phyloP scores from a whole-genome alignment of 2,113 vertebrate genomes.

The Urocitellus parryii region DNA sequence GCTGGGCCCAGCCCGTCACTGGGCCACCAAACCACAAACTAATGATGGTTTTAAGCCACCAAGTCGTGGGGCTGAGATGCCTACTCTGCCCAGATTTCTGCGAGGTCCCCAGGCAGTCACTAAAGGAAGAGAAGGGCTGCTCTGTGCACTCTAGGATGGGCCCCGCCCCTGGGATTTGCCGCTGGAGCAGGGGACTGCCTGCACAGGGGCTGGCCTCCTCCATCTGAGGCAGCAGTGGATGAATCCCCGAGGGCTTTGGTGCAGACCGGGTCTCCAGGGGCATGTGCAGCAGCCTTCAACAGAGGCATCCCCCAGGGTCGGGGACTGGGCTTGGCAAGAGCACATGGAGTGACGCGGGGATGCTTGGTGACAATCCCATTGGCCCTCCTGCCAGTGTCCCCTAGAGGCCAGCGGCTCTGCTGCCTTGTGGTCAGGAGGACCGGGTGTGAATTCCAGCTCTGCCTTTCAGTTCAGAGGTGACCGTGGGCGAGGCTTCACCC shows the following conservation, averaged over 20 bases:
- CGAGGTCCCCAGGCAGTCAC: too few relatives aligned
- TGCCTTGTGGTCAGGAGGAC: rapidly evolving
- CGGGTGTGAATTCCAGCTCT: neutral
- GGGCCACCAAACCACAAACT: neutral
- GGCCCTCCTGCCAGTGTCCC: neutral
- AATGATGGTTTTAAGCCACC: neutral
- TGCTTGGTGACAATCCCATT: neutral
- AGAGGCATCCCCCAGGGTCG: neutral
- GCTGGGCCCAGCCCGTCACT: neutral
- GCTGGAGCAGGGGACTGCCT: neutral
- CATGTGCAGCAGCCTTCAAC: neutral
- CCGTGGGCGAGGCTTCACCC: neutral
- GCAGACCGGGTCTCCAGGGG: neutral
- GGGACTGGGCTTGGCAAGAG: neutral
- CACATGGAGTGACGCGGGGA: neutral
- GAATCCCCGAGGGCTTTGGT: neutral
- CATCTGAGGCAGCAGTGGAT: neutral
- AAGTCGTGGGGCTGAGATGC: neutral
- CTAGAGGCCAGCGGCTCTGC: neutral
- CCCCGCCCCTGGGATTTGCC: neutral
- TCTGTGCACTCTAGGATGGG: neutral
- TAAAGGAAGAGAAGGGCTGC: neutral
- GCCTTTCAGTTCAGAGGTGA: rapidly evolving
- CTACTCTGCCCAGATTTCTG: neutral
- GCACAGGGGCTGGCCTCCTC: neutral